Evolutionary conservation across 2,113 vertebrate species (phyloP).

Genomic region (Hyla sarda): DNA sequence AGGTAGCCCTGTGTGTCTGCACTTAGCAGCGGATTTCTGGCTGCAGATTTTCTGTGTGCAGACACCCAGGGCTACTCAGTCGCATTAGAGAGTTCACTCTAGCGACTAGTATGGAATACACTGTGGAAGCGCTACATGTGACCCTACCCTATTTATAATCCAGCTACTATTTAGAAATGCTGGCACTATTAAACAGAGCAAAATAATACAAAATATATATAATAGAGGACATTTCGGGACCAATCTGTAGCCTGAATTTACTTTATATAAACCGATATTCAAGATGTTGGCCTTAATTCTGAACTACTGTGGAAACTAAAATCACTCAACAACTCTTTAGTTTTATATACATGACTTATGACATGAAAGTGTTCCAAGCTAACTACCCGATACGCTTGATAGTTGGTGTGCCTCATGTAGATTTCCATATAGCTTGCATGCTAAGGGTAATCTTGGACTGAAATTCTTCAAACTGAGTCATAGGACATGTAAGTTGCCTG

Average conservation of each 20-base stretch:
- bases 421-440: background rate
- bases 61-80: no score
- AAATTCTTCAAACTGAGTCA: background rate
- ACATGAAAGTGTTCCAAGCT: background rate
- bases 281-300: background rate
- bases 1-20: no score
- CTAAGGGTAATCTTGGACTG: conserved; percentile 20
- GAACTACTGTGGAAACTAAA: conserved; percentile 1
- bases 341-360: background rate
- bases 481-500: background rate
- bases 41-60: no score
- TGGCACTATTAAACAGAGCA: background rate
- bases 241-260: background rate
- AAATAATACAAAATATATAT: background rate
- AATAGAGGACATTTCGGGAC: background rate
- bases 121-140: no score
- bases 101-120: no score
- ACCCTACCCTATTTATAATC: no score
- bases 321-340: conserved; percentile 24
- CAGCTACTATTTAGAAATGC: no score
- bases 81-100: no score
- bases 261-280: background rate
- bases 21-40: no score
- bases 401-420: background rate
- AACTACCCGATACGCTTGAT: background rate